Evolutionary conservation across 2,888 invertebrate genomes (phyloP).

Genomic region (Dorcus hopei): DNA sequence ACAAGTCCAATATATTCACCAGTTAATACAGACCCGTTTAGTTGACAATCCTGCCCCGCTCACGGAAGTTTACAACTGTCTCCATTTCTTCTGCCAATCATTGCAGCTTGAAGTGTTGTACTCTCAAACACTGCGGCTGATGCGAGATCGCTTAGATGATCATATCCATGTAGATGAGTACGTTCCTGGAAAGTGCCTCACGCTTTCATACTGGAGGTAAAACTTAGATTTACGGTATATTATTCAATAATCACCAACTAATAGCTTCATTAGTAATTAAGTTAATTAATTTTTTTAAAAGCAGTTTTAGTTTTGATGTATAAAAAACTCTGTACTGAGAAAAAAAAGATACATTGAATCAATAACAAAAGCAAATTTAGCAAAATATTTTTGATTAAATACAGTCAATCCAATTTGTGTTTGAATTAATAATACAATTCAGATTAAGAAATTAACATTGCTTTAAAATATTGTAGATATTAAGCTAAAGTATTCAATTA

Average conservation of each 20-base stretch:
- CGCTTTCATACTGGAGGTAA: conserved; percentile 94
- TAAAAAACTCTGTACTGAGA: too few relatives aligned
- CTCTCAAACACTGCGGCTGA: conserved; percentile 83
- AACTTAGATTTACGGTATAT: conserved; percentile 6
- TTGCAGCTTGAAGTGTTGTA: conserved; percentile 89
- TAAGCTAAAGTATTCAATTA: too few relatives aligned
- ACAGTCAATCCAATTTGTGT: too few relatives aligned
- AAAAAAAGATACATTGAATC: too few relatives aligned
- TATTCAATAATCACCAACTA: background rate
- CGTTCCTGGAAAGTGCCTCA: conserved; percentile 80
- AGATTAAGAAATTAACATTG: too few relatives aligned
- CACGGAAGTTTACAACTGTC: conserved; percentile 76
- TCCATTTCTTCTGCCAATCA: conserved; percentile 93
- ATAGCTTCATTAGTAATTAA: too few relatives aligned
- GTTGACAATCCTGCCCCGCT: conserved; percentile 77
- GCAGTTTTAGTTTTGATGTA: too few relatives aligned
- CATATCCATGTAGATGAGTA: conserved; percentile 91
- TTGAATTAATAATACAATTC: too few relatives aligned
- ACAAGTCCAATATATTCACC: conserved; percentile 91
- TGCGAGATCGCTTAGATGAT: conserved; percentile 82
- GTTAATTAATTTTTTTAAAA: too few relatives aligned
- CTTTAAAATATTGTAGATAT: too few relatives aligned
- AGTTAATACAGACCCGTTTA: conserved; percentile 86
- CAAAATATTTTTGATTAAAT: too few relatives aligned
- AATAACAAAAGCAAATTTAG: too few relatives aligned